phyloP scores from a whole-genome alignment of 2,888 invertebrate species.

The Athripsodes cinereus region DNA sequence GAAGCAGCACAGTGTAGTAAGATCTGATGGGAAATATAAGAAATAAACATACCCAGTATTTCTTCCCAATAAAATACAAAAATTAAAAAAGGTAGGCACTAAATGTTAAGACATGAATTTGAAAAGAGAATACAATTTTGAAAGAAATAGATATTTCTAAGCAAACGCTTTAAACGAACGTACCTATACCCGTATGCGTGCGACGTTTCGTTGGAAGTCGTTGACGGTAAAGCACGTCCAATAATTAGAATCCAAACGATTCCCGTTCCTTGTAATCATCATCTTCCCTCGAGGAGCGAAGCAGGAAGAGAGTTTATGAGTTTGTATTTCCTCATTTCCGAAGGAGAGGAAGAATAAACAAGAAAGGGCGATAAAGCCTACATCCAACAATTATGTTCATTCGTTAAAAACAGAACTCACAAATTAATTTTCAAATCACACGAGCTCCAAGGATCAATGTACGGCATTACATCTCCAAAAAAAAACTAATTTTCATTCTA shows the following conservation, averaged over 20 bases:
- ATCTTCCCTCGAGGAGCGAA: background rate
- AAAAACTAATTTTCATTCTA: no score
- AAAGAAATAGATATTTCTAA: no score
- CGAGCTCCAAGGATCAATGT: background rate
- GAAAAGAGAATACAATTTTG: no score
- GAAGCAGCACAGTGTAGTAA: no score
- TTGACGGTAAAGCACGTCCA: background rate
- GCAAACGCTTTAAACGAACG: no score
- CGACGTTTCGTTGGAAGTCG: no score
- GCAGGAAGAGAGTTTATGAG: background rate
- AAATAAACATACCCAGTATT: no score
- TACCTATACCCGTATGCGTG: no score
- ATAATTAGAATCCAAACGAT: background rate
- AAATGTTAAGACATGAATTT: no score
- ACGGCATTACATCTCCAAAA: background rate
- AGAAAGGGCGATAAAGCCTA: background rate
- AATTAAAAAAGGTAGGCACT: no score
- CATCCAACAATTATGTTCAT: background rate
- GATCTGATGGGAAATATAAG: no score
- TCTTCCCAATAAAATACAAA: no score
- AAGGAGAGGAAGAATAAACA: background rate
- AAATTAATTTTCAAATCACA: background rate
- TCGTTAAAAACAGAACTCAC: background rate
- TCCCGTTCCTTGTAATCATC: background rate
- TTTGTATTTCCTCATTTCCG: background rate